Base-by-base conservation (phyloP, 1,140 invertebrate species). In the Cryptotermes secundus region DNA sequence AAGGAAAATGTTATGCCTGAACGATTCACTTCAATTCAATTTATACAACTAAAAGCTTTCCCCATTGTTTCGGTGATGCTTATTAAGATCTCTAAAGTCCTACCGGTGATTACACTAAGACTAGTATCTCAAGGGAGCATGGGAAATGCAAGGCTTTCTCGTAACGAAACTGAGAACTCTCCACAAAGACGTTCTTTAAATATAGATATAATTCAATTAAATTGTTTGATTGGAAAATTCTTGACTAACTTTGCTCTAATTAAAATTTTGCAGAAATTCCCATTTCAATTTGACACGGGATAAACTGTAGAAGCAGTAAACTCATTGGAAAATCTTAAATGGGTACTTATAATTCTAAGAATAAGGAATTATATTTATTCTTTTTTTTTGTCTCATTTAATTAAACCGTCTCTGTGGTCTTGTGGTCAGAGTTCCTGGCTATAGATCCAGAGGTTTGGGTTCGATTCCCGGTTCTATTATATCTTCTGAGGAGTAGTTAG, bases 181-280 rank as follows among this genome's bases (percentile, higher is more conserved):
- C 4, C 16, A 10, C 0, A 72, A n/a, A 7, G 12, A n/a, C 53
- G 6, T 19, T 59, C 9, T 31, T 31, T 72, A 72, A 72, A 72
- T 72, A n/a, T 31, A 72, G n/a, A 72, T n/a, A 72, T 26, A 72
- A 31, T 72, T 72, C 59, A 72, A n/a, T 72, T 72, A 72, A 26
- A 72, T 31, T 31, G 59, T 31, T 72, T 72, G 59, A 72, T 72
- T 49, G 59, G n/a, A 31, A 31, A 72, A 72, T 72, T 72, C 59
- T 72, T 31, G 9, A 31, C 26, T 72, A 72, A 72, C 26, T 7
- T n/a, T 7, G 7, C 19, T 2, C 9, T 72, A 72, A 72, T 72
- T 31, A n/a, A 72, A 31, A 16, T 31, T 72, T 31, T 6, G 2
- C 1, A 6, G 59, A 72, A n/a, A 72, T 31, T n/a, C 7, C 59